Evolutionary conservation across 2,888 invertebrate species (phyloP), one percentile per base, ranked within the genome.

Genomic region (Malacosoma neustria): DNA sequence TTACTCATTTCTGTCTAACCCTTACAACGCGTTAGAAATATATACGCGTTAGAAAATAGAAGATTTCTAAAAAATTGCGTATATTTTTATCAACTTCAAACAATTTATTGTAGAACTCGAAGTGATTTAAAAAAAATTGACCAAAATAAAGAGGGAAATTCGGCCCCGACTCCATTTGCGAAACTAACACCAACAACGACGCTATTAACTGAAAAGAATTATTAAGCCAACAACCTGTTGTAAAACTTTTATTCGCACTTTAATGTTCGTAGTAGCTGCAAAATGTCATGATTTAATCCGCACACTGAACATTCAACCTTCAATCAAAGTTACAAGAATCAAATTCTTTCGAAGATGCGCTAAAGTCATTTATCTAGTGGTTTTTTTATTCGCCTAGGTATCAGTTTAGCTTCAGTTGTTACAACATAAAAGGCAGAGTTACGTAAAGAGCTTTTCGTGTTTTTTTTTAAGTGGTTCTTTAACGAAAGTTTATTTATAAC

Each of bases 181-280:
- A 22, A 22, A 22, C 22, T 22, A 22, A 9, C 5, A 22, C 6
- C 9, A 7, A 22, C 7, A 22, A 22, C 5, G 44, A 45, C 42
- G 43, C 53, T 59, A 45, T 49, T 55, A 53, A 48, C 44, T 51
- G 63, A 61, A 63, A 59, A 61, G 57, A 54, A 54, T 50, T 60
- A 57, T 61, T 52, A 63, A 65, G 54, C 52, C 57, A 52, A 54
- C 60, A 63, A 66, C 60, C 57, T 61, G 67, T 53, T 66, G 64
- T 72, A 62, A 74, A 74, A 71, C 49, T 70, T 70, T 65, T 65
- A 69, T 64, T 57, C 51, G 48, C 46, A 46, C 44, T 46, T 40
- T 51, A 46, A 48, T 47, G 50, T 48, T 36, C 22, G 6, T 22
- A 45, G 41, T 48, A 43, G 42, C 50, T 51, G 40, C 57, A 46